phyloP scores from a whole-genome alignment of 2,113 vertebrate species.

The Gobiocypris rarus region DNA sequence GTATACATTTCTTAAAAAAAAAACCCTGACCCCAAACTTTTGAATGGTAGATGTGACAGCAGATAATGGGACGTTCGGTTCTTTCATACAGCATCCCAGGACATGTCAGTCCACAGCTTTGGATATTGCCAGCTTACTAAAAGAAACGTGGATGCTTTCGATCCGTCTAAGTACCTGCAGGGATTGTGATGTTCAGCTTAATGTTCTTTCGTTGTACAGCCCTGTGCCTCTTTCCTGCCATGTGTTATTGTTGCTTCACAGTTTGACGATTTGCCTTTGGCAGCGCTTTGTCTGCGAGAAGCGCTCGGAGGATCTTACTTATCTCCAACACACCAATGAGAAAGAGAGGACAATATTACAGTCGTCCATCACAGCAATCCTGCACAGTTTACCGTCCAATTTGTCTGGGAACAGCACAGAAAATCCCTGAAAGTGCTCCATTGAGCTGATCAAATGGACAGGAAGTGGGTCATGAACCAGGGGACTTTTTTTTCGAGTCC shows the following conservation, averaged over 20 bases:
- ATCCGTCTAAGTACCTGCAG: background rate
- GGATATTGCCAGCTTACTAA: background rate
- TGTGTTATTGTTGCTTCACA: conserved; percentile 23
- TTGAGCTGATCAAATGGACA: conserved; percentile 59
- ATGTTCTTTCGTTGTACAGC: conserved; percentile 15
- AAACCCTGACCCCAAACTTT: background rate
- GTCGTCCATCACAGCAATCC: conserved; percentile 60
- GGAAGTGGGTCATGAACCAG: conserved; percentile 54
- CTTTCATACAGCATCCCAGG: background rate
- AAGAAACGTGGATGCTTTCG: background rate
- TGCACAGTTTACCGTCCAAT: conserved; percentile 58
- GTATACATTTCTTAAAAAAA: background rate
- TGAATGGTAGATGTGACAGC: background rate
- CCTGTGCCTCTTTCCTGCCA: background rate
- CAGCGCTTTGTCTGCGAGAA: conserved; percentile 47
- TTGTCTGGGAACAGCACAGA: conserved; percentile 48
- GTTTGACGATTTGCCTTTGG: conserved; percentile 45
- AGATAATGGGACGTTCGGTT: background rate
- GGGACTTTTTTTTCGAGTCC: conserved; percentile 53
- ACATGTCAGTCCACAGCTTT: conserved; percentile 4
- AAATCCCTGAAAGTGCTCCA: conserved; percentile 51
- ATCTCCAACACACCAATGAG: conserved; percentile 51
- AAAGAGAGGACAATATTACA: conserved; percentile 56
- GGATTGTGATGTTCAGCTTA: conserved; percentile 18
- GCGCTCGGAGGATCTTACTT: conserved; percentile 47